A percentile compares a stretch with the other conserved stretches of the same genome.
phyloP scores from a whole-genome alignment of 1,140 invertebrate species.

The Drosophila parvula region DNA sequence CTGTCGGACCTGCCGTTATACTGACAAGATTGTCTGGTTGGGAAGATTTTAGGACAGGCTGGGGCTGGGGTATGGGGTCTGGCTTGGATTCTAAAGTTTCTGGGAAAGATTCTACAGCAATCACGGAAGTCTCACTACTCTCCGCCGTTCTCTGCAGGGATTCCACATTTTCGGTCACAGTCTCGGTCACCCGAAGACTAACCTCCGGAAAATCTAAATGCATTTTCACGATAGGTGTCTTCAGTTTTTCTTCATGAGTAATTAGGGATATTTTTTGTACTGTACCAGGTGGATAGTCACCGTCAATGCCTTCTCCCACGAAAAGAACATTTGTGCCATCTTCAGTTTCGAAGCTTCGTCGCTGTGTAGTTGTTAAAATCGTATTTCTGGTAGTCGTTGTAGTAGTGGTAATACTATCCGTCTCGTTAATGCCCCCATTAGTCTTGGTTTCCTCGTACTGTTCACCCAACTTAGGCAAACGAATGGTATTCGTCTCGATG shows the following conservation, averaged over 20 bases:
- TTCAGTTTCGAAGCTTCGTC: slow-evolving; percentile 80
- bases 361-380: slow-evolving; percentile 70
- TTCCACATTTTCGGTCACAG: slow-evolving; percentile 77
- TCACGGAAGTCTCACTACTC: slow-evolving; percentile 34
- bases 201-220: slow-evolving; percentile 85
- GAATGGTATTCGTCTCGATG: slow-evolving; percentile 65
- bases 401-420: slow-evolving; percentile 62
- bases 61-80: slow-evolving; percentile 3
- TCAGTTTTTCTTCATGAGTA: slow-evolving; percentile 88
- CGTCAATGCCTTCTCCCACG: slow-evolving; percentile 79
- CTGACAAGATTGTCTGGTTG: slow-evolving; percentile 6
- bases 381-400: slow-evolving; percentile 72
- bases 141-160: slow-evolving; percentile 56
- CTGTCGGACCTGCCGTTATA: neutral
- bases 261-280: slow-evolving; percentile 88
- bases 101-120: slow-evolving; percentile 37
- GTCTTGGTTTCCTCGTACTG: slow-evolving; percentile 18
- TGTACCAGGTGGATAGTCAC: slow-evolving; percentile 83
- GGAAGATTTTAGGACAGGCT: neutral
- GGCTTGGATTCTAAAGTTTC: slow-evolving; percentile 19
- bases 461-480: slow-evolving; percentile 42
- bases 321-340: slow-evolving; percentile 82
- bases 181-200: slow-evolving; percentile 79
- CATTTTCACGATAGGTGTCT: slow-evolving; percentile 87
- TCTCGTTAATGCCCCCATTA: slow-evolving; percentile 48